Percentiles rank a stretch among this genome's conserved stretches.
Evolutionary conservation across 92 coral and sea anemone genomes (phyloP).

Genomic region (Bergia puertoricense): DNA sequence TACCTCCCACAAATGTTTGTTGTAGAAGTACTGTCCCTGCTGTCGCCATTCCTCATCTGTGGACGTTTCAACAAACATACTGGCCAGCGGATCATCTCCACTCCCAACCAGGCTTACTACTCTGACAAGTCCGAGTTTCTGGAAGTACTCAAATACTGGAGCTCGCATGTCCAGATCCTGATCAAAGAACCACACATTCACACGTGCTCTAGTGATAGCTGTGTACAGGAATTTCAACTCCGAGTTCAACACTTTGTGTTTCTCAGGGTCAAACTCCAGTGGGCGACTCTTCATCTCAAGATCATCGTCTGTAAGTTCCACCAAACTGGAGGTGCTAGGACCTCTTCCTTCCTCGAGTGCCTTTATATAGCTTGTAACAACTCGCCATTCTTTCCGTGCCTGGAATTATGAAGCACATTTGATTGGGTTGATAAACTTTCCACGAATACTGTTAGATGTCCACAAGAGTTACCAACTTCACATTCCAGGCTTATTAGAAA

Average conservation of each 20-base stretch:
- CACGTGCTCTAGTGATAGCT: constrained; percentile 93
- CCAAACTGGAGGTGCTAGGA: constrained; percentile 60
- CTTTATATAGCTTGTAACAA: constrained; percentile 74
- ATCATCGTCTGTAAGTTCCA: constrained; percentile 68
- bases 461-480: too few relatives aligned
- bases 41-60: constrained; percentile 76
- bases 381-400: constrained; percentile 97
- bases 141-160: constrained; percentile 93
- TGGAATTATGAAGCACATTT: constrained; percentile 16
- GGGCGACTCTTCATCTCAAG: constrained; percentile 70
- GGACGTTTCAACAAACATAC: constrained; percentile 90
- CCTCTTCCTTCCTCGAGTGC: constrained; percentile 53
- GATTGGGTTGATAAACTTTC: background rate
- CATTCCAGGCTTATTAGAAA: too few relatives aligned
- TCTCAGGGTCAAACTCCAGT: constrained; percentile 75
- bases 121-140: constrained; percentile 73
- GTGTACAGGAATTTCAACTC: constrained; percentile 93
- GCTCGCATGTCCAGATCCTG: constrained; percentile 88
- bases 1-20: constrained; percentile 80
- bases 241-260: constrained; percentile 86
- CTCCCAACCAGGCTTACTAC: constrained; percentile 62
- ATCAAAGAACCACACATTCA: constrained; percentile 96
- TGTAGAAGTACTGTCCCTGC: constrained; percentile 81
- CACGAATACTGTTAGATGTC: too few relatives aligned
- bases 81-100: constrained; percentile 61